Conservation (phyloP, 2,888 invertebrate genomes). For the Agrilus cyanescens region DNA sequence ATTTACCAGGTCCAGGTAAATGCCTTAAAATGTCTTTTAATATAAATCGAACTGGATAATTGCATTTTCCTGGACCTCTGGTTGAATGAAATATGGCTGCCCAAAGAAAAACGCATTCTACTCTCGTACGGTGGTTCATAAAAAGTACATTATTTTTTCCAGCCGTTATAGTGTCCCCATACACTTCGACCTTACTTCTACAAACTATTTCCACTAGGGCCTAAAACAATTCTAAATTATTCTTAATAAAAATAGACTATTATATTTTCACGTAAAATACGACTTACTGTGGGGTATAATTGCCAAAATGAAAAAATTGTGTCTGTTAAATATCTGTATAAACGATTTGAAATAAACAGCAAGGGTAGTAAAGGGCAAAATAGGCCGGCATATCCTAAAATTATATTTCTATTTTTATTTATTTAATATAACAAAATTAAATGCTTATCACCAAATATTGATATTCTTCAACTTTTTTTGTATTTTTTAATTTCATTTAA, state of each 20-base stretch:
- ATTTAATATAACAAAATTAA: too few species aligned
- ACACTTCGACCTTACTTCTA: slow-evolving; percentile 57
- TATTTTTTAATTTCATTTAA: too few species aligned
- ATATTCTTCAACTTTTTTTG: too few species aligned
- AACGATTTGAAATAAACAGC: slow-evolving; percentile 53
- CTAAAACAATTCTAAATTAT: slow-evolving; percentile 36
- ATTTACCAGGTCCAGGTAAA: slow-evolving; percentile 71
- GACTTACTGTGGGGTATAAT: slow-evolving; percentile 67
- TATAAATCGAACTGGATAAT: slow-evolving; percentile 65
- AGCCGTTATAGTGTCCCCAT: slow-evolving; percentile 61
- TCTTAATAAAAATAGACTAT: too few species aligned
- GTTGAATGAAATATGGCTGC: slow-evolving; percentile 67
- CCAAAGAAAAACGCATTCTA: slow-evolving; percentile 90
- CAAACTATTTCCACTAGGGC: slow-evolving; percentile 59
- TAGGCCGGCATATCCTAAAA: slow-evolving; percentile 45
- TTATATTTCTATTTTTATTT: not conserved
- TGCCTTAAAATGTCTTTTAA: slow-evolving; percentile 71
- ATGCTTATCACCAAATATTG: too few species aligned
- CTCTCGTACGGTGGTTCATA: slow-evolving; percentile 79
- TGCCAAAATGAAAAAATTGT: slow-evolving; percentile 69
- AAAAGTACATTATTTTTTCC: slow-evolving; percentile 64
- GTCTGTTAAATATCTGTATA: slow-evolving; percentile 58
- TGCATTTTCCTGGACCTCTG: slow-evolving; percentile 22
- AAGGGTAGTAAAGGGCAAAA: slow-evolving; percentile 62
- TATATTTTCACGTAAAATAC: too few species aligned